Conservation (phyloP, 2,888 invertebrate genomes). For the Tachina fera region DNA sequence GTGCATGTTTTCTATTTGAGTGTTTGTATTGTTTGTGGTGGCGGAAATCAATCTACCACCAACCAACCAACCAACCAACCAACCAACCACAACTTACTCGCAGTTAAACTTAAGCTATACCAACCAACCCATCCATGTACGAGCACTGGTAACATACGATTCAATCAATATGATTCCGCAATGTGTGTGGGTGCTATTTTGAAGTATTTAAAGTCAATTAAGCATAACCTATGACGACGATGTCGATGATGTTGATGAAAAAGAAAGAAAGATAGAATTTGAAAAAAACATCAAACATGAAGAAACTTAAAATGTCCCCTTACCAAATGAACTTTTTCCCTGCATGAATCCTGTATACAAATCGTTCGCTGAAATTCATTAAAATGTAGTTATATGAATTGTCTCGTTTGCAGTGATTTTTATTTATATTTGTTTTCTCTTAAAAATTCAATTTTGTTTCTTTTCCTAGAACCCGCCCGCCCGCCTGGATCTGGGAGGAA, state of each 20-base stretch:
- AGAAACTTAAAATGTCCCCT: slow-evolving; percentile 27
- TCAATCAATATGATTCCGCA: slow-evolving; percentile 55
- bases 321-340: slow-evolving; percentile 11
- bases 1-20: background rate
- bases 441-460: slow-evolving; percentile 19
- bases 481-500: slow-evolving; percentile 1
- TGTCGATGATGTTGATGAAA: slow-evolving; percentile 27
- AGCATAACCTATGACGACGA: slow-evolving; percentile 65
- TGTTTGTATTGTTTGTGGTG: slow-evolving; percentile 50
- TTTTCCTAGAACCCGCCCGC: slow-evolving; percentile 62
- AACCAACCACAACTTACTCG: slow-evolving; percentile 24
- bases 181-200: slow-evolving; percentile 70
- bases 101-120: slow-evolving; percentile 36
- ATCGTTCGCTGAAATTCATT: slow-evolving; percentile 57
- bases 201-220: slow-evolving; percentile 70
- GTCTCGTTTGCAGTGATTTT: slow-evolving; percentile 50
- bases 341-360: slow-evolving; percentile 36
- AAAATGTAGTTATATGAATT: slow-evolving; percentile 65
- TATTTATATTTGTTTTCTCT: background rate
- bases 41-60: slow-evolving; percentile 69
- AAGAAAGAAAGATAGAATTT: slow-evolving; percentile 8
- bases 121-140: slow-evolving; percentile 22
- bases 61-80: slow-evolving; percentile 56
- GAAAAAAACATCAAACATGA: background rate
- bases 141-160: slow-evolving; percentile 14